Conservation (phyloP, 2,797 vertebrate species). For the Moxostoma hubbsi region DNA sequence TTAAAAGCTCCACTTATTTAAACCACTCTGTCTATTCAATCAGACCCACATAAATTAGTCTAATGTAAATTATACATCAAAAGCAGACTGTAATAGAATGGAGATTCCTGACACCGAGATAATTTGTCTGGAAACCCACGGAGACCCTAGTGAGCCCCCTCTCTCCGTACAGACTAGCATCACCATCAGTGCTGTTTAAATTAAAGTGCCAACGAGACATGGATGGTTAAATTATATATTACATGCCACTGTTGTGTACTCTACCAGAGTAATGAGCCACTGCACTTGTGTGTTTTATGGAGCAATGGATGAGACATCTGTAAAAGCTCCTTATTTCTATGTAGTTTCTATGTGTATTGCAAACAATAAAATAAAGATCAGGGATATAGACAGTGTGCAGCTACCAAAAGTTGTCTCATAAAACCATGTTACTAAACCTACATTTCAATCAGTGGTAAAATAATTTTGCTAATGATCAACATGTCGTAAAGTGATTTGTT, state of each 20-base stretch:
- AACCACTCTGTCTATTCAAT: constrained; percentile 31
- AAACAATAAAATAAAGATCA: constrained; percentile 15
- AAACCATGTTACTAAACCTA: too few relatives aligned
- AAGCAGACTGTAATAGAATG: constrained; percentile 32
- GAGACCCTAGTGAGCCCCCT: constrained; percentile 41
- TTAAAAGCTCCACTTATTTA: constrained; percentile 39
- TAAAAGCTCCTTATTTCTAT: constrained; percentile 33
- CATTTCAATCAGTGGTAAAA: too few relatives aligned
- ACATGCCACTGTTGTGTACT: constrained; percentile 44
- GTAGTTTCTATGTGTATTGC: constrained; percentile 41
- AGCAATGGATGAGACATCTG: constrained; percentile 13
- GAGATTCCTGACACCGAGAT: constrained; percentile 44
- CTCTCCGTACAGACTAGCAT: constrained; percentile 17
- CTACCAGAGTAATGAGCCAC: constrained; percentile 45
- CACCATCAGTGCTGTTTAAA: constrained; percentile 48
- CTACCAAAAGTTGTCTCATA: too few relatives aligned
- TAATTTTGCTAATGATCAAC: too few relatives aligned
- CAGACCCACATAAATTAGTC: constrained; percentile 24
- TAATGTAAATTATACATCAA: constrained; percentile 41
- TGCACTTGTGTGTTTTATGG: constrained; percentile 26
- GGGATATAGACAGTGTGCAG: constrained; percentile 8
- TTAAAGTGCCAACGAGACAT: constrained; percentile 48
- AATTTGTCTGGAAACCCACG: constrained; percentile 47
- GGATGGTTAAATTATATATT: constrained; percentile 53
- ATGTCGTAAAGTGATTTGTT: too few relatives aligned